phyloP scores from a whole-genome alignment of 2,113 vertebrate genomes.

The Noturus placidus region DNA sequence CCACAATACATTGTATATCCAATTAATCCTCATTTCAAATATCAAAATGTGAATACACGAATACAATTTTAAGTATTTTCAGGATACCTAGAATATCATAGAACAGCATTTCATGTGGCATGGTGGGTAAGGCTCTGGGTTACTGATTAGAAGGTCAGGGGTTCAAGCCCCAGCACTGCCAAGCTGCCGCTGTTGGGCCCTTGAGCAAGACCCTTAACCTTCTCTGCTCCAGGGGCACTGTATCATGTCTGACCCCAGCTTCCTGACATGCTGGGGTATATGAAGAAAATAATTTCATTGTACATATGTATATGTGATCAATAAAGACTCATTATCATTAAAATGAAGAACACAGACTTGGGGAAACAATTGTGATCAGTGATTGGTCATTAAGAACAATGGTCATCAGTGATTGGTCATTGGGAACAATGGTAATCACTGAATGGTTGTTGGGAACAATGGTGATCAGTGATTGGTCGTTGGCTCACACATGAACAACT shows the following conservation, averaged over 20 bases:
- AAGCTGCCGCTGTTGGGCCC: too few species aligned
- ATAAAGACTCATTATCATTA: too few species aligned
- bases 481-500: not conserved
- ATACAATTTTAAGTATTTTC: not conserved
- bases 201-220: too few species aligned
- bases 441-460: not conserved
- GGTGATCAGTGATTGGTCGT: not conserved
- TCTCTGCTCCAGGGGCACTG: too few species aligned
- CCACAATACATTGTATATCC: not conserved
- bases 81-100: not conserved
- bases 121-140: too few species aligned
- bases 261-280: too few species aligned
- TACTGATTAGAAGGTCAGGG: too few species aligned
- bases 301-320: too few species aligned
- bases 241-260: too few species aligned
- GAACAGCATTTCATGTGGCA: too few species aligned
- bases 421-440: not conserved
- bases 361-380: not conserved
- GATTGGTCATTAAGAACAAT: not conserved
- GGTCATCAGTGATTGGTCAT: not conserved
- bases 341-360: not conserved
- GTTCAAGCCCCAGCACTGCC: too few species aligned
- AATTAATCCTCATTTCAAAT: not conserved
- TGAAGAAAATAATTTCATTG: too few species aligned
- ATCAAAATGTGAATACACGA: not conserved